Conservation (phyloP, 2,888 invertebrate genomes). For the Andrena fulva region DNA sequence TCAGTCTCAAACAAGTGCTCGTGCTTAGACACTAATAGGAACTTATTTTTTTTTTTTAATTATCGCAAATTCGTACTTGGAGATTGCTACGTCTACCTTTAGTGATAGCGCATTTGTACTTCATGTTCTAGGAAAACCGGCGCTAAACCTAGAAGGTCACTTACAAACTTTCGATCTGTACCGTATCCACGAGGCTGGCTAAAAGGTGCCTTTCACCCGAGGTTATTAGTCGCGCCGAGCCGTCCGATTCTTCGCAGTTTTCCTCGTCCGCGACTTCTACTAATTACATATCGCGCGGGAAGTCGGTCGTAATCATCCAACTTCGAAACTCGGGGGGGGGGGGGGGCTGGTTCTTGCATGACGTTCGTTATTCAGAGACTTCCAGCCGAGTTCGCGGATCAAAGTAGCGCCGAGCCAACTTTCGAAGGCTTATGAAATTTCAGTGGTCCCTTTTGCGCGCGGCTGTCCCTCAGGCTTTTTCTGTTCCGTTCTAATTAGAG, state of each 20-base stretch:
- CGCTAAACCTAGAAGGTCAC: too few relatives aligned
- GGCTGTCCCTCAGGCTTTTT: slow-evolving; percentile 30
- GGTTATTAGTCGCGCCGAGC: not conserved
- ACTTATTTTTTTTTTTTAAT: too few relatives aligned
- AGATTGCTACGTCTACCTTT: too few relatives aligned
- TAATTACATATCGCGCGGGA: slow-evolving; percentile 44
- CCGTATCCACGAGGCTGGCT: not conserved
- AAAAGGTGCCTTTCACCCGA: not conserved
- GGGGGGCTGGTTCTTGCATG: slow-evolving; percentile 53
- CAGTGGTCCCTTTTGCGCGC: slow-evolving; percentile 29
- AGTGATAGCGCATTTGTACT: too few relatives aligned
- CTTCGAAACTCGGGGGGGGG: slow-evolving; percentile 55
- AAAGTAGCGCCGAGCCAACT: slow-evolving; percentile 61
- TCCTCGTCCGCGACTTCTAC: slow-evolving; percentile 26
- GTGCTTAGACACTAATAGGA: too few relatives aligned
- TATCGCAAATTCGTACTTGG: too few relatives aligned
- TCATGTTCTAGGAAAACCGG: too few relatives aligned
- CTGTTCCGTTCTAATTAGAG: slow-evolving; percentile 37
- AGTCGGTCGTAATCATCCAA: slow-evolving; percentile 50
- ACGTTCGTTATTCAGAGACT: slow-evolving; percentile 41
- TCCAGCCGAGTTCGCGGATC: slow-evolving; percentile 49
- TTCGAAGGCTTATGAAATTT: slow-evolving; percentile 63
- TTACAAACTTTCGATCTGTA: not conserved
- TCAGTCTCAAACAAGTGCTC: too few relatives aligned
- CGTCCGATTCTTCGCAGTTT: not conserved